Base-by-base conservation (phyloP, 2,113 vertebrate genomes). In the Elanus axillaris region DNA sequence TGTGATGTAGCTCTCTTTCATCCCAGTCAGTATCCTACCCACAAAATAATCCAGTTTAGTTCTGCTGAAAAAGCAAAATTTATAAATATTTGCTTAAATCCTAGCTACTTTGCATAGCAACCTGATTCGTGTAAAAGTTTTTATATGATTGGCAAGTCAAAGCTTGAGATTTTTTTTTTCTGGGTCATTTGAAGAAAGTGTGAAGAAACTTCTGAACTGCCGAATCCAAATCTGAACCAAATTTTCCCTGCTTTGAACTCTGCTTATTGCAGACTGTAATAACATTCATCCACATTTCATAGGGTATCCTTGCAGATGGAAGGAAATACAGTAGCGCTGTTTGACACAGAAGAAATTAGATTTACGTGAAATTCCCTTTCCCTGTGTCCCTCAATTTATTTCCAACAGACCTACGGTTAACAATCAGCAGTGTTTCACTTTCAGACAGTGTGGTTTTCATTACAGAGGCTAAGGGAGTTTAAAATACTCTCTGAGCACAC, bases 311-410 rank as follows among this genome's bases (percentile, higher is more conserved):
- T 94, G 75, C 94, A 91, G 91, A 89, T 93, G 93, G 91, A 72
- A 94, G 89, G 94, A 92, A 95, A 96, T 96, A 94, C 94, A 97
- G 95, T 96, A 97, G 94, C 89, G 0, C 93, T 97, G 96, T 96
- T 97, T 97, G 95, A 97, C 95, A 96, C 95, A 96, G 91, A 96
- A 97, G 95, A 97, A 97, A 97, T 97, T 96, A 97, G 95, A 97
- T 97, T 97, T 96, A 96, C 47, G 91, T 96, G 92, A 97, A 94
- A 96, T 96, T 97, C 96, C 80, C 92, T 94, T 96, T 97, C 88
- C 88, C 92, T 59, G 25, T 87, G 94, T 96, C 94, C 88, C 91
- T 89, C 58, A 29, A 78, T 97, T 97, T 96, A 95, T 98, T 96
- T 97, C 88, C 94, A 96, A 76, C 96, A 97, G 93, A 96, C 94